Conservation (phyloP, 2,113 vertebrate genomes). For the Cyanocitta stelleri region DNA sequence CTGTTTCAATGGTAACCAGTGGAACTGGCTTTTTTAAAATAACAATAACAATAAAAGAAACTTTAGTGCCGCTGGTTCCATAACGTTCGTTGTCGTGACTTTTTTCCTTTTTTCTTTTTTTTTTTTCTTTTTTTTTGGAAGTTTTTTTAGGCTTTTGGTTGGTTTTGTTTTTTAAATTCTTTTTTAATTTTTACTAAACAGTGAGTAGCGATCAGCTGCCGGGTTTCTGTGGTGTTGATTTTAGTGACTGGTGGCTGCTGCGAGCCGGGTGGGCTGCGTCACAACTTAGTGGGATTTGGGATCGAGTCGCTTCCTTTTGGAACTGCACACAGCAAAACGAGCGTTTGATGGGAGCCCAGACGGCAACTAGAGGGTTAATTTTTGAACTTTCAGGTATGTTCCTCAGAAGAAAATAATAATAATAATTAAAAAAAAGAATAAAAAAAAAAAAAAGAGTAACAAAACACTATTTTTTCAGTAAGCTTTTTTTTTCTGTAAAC, state of each 20-base stretch:
- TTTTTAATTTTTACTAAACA: constrained; percentile 8
- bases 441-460: constrained; percentile 40
- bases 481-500: constrained; percentile 72
- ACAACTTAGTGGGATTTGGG: background rate
- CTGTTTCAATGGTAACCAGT: constrained; percentile 73
- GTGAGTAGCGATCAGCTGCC: constrained; percentile 30
- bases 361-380: constrained; percentile 75
- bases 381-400: constrained; percentile 78
- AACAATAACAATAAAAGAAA: constrained; percentile 54
- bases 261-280: background rate
- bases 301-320: background rate
- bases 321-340: constrained; percentile 52
- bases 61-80: constrained; percentile 60
- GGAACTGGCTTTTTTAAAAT: constrained; percentile 42
- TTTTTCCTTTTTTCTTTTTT: background rate
- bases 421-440: constrained; percentile 18
- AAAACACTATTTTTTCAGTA: constrained; percentile 77
- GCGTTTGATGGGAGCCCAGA: constrained; percentile 49
- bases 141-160: background rate
- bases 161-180: background rate
- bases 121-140: background rate
- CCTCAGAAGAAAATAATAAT: constrained; percentile 53
- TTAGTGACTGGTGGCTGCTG: constrained; percentile 4
- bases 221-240: constrained; percentile 28
- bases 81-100: constrained; percentile 26